Evolutionary conservation across 2,113 vertebrate genomes (phyloP), one percentile per base, ranked within the genome.

Genomic region (Rhodinocichla rosea): DNA sequence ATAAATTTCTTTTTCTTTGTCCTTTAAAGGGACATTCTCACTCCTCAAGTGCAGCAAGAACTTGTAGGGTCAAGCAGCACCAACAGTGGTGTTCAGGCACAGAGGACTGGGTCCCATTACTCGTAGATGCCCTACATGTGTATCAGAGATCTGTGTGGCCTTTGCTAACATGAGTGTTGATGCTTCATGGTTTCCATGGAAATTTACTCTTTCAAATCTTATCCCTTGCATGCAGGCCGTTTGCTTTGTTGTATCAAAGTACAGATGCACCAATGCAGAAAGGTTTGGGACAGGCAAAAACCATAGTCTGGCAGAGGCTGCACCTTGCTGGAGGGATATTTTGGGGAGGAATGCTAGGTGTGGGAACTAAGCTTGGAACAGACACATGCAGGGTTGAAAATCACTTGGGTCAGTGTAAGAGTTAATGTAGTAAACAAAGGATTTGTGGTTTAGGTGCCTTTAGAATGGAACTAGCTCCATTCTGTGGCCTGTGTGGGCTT

Each of bases 101-200:
- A 57, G 75, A 56, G 21, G 42, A 1, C 15, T 19, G 28, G 3
- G 3, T 52, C 67, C 57, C 15, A 23, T 56, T 52, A 52, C 21
- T 35, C 6, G 0, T 11, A 70, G 33, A 30, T 59, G n/a, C 45
- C 45, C 40, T 74, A 7, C 5, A 33, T 5, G 5, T 21, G 3
- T 18, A 14, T 65, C 62, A 65, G 28, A 85, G 56, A 35, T 91
- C 32, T 71, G 4, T 2, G 1, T 44, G 67, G 37, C 32, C 32
- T 71, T 79, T 62, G 28, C 32, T 75, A 52, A 37, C 3, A 10
- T 20, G 4, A 80, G 4, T 17, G 6, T 37, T 59, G 28, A 8
- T 67, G 19, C 20, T 49, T 91, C 32, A 28, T 26, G 30, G 18
- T 90, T 87, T 81, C 60, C 40, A 65, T 11, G 24, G 64, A 87